Percentiles rank a stretch among this genome's conserved stretches.
Evolutionary conservation across 2,888 invertebrate species (phyloP).

Genomic region (Pelosia muscerda): DNA sequence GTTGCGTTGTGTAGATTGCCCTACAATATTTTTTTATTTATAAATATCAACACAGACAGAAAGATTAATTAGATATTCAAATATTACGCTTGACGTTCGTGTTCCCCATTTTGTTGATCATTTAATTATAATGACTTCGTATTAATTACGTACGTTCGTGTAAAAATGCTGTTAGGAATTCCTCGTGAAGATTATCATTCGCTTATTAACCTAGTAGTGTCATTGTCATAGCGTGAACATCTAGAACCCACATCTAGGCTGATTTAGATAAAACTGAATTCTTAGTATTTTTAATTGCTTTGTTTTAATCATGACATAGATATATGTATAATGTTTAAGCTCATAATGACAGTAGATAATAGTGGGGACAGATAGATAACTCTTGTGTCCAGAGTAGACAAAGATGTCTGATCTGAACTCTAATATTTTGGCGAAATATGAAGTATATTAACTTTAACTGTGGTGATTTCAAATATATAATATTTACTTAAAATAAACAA

Average conservation of each 20-base stretch:
- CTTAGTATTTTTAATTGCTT: conserved; percentile 3
- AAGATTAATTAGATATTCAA: conserved; percentile 1
- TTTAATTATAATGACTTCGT: conserved; percentile 1
- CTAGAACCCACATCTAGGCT: conserved; percentile 14
- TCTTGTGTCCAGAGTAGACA: too few relatives aligned
- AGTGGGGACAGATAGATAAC: neutral
- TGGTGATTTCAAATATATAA: too few relatives aligned
- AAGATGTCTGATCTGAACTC: too few relatives aligned
- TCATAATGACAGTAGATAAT: too few relatives aligned
- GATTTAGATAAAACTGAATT: conserved; percentile 7
- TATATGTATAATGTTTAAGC: too few relatives aligned
- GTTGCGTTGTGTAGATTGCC: too few relatives aligned
- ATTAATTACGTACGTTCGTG: conserved; percentile 14
- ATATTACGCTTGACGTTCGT: neutral
- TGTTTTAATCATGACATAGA: neutral
- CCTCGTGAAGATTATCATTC: conserved; percentile 14
- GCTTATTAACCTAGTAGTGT: conserved; percentile 21
- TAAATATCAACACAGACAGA: neutral
- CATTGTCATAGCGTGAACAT: conserved; percentile 25
- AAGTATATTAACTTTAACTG: too few relatives aligned
- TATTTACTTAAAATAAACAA: too few relatives aligned
- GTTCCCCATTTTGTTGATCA: neutral
- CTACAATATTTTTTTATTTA: too few relatives aligned
- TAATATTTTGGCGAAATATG: too few relatives aligned
- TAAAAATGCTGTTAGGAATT: conserved; percentile 16